A percentile compares a stretch with the other conserved stretches of the same genome.
phyloP scores from a whole-genome alignment of 1,140 invertebrate genomes.

The Lepidotrigona ventralis region DNA sequence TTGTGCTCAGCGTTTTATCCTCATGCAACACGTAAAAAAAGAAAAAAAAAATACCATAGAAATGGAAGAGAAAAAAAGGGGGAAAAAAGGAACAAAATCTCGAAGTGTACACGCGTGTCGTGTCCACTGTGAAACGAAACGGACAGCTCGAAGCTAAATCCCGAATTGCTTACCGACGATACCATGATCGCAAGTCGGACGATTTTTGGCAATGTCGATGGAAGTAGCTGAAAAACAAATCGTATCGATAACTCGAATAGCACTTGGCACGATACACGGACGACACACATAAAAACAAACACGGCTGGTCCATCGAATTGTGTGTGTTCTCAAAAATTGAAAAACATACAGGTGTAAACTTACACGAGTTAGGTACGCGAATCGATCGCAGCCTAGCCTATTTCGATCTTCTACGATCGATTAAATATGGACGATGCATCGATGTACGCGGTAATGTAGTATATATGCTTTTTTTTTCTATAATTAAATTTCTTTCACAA shows the following conservation, averaged over 20 bases:
- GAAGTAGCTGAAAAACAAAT: conserved; percentile 46
- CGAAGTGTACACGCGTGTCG: background rate
- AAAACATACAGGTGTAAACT: background rate
- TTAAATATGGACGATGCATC: conserved; percentile 16
- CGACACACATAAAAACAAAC: background rate
- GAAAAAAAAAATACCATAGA: background rate
- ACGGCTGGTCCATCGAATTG: background rate
- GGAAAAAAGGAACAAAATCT: background rate
- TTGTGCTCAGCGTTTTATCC: background rate
- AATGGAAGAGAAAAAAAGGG: background rate
- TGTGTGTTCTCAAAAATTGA: background rate
- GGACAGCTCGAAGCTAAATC: background rate
- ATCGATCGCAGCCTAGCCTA: background rate
- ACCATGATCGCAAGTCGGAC: conserved; percentile 12
- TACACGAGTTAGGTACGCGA: background rate
- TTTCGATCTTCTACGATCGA: background rate
- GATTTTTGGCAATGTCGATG: conserved; percentile 44
- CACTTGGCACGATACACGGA: conserved; percentile 14
- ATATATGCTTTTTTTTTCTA: background rate
- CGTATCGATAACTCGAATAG: conserved; percentile 6
- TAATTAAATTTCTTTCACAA: background rate
- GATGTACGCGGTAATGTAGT: background rate
- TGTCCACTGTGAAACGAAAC: background rate
- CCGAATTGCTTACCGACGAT: conserved; percentile 31
- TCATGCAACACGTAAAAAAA: background rate